These are phyloP conservation scores for Tenrec ecaudatus DNA, from an alignment of 2,113 vertebrate species.

Conservation along the genomic window DNA sequence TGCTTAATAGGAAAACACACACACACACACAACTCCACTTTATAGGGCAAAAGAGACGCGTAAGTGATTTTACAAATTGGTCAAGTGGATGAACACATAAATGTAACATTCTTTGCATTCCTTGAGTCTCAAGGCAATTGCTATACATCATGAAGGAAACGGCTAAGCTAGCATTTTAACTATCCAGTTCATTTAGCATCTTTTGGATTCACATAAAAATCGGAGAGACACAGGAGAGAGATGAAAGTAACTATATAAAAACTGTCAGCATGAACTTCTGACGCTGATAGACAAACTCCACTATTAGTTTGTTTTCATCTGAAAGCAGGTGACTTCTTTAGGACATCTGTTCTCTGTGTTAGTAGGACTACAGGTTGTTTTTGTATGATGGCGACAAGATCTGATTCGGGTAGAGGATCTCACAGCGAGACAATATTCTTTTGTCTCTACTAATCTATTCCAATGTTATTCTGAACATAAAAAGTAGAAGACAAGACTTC, in stretches of 20 bases:
- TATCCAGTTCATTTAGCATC: not conserved
- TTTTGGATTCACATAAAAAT: conserved; percentile 17
- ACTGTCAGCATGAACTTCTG: not conserved
- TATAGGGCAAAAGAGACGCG: not conserved
- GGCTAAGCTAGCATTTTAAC: not conserved
- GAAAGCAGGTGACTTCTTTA: not conserved
- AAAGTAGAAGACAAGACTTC: not conserved
- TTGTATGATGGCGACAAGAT: not conserved
- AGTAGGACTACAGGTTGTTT: not conserved
- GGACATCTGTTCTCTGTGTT: not conserved
- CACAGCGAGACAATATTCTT: not conserved
- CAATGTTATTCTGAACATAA: not conserved
- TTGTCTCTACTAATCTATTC: not conserved
- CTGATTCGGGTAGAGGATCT: too few species aligned
- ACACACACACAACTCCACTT: not conserved
- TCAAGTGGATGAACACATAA: not conserved
- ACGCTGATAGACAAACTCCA: not conserved
- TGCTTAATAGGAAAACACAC: not conserved
- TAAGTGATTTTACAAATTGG: conserved; percentile 53
- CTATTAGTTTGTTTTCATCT: not conserved
- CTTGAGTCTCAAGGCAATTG: conserved; percentile 20
- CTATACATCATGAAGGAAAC: not conserved
- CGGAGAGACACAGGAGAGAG: not conserved
- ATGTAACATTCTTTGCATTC: not conserved
- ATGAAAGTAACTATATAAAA: conserved; percentile 4